Evolutionary conservation across 2,797 vertebrate genomes (phyloP).

Genomic region (Falco novaeseelandiae): DNA sequence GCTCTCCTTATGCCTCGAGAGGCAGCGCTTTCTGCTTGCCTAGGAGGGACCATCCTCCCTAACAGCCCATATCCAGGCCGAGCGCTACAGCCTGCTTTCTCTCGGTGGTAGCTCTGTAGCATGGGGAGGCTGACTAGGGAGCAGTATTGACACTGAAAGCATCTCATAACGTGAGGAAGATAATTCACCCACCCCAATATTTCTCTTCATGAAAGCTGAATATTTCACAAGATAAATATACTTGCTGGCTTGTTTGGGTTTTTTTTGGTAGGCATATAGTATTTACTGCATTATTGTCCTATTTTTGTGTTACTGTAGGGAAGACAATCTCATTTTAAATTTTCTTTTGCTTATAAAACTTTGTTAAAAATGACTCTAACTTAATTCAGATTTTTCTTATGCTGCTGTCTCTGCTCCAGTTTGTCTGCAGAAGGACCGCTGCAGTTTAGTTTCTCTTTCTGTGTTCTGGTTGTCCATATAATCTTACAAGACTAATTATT

Average conservation of each 20-base stretch:
- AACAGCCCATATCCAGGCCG: neutral
- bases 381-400: neutral
- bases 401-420: neutral
- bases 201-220: neutral
- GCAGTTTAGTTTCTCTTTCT: neutral
- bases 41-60: neutral
- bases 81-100: neutral
- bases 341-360: neutral
- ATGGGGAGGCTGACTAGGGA: neutral
- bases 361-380: neutral
- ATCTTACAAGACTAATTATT: slow-evolving; percentile 17
- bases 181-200: neutral
- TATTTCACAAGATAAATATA: neutral
- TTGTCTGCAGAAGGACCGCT: neutral
- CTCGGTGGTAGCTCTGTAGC: neutral
- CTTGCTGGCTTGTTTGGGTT: neutral
- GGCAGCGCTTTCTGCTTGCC: neutral
- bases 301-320: neutral
- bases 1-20: neutral
- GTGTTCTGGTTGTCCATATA: neutral
- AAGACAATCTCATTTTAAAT: neutral
- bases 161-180: neutral
- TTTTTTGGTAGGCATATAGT: neutral
- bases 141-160: neutral
- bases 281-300: neutral